These are phyloP conservation scores for Chloroceryle inda DNA, from an alignment of 2,797 vertebrate species.

Conservation along the genomic window DNA sequence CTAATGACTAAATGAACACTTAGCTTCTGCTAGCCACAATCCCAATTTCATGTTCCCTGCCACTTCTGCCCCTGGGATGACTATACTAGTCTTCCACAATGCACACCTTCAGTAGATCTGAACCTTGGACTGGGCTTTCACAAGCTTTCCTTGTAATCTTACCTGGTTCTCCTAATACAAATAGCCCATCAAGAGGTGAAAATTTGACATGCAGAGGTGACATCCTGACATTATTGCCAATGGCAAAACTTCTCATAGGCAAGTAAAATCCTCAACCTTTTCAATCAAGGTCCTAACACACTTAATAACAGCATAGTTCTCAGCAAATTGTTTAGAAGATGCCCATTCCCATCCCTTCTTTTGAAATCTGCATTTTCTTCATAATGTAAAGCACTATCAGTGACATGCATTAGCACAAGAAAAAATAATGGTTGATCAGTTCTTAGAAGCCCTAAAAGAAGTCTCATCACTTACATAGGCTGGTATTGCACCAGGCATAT, in stretches of 20 bases:
- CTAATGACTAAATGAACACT: neutral
- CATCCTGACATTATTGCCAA: neutral
- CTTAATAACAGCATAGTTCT: neutral
- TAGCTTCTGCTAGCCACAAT: neutral
- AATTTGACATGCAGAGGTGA: neutral
- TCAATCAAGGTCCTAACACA: neutral
- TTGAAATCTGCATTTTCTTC: neutral
- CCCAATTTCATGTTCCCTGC: neutral
- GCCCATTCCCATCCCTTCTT: neutral
- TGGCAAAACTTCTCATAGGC: neutral
- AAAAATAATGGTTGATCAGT: neutral
- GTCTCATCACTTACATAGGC: neutral
- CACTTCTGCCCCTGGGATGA: neutral
- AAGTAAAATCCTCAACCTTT: neutral
- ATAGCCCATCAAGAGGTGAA: neutral
- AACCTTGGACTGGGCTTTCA: neutral
- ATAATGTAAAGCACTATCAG: neutral
- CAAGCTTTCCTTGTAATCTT: neutral
- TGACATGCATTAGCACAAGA: neutral
- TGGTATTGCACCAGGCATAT: neutral
- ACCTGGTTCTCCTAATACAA: neutral
- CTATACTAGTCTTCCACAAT: neutral
- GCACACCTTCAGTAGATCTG: neutral
- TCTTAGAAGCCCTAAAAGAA: neutral
- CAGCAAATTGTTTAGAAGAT: neutral